Conservation (phyloP, 64 coral and sea anemone genomes). For the Pocillopora damicornis region DNA sequence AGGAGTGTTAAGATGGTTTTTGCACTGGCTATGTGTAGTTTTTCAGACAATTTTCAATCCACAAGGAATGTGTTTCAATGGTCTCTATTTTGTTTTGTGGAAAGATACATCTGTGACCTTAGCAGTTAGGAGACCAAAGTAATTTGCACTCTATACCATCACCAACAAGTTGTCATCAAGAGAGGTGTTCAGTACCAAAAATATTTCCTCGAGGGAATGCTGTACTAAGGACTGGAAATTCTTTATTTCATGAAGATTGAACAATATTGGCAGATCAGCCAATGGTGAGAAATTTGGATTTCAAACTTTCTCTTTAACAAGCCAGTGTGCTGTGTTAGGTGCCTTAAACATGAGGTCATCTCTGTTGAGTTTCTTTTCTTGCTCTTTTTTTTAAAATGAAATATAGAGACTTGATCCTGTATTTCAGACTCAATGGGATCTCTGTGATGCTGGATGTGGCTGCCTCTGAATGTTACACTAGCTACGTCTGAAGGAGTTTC, state of each 20-base stretch:
- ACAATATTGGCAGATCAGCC: slow-evolving; percentile 7
- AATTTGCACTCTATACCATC: slow-evolving; percentile 18
- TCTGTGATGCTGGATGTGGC: not conserved
- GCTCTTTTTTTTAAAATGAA: slow-evolving; percentile 12
- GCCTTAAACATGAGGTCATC: slow-evolving; percentile 49
- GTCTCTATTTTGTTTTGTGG: too few relatives aligned
- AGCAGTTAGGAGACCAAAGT: slow-evolving; percentile 12
- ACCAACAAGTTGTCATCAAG: slow-evolving; percentile 17
- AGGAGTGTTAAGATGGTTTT: too few relatives aligned
- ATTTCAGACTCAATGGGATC: slow-evolving; percentile 41
- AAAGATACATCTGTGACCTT: too few relatives aligned
- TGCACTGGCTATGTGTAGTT: too few relatives aligned
- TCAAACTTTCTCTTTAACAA: not conserved
- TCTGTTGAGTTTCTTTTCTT: slow-evolving; percentile 46
- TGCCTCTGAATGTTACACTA: not conserved
- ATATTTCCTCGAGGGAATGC: slow-evolving; percentile 25
- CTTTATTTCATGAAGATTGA: slow-evolving; percentile 35
- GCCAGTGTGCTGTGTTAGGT: slow-evolving; percentile 24
- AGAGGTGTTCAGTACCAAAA: slow-evolving; percentile 11
- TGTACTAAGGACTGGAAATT: slow-evolving; percentile 26
- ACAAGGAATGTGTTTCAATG: too few relatives aligned
- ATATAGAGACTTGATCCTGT: slow-evolving; percentile 25
- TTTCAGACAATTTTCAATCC: too few relatives aligned
- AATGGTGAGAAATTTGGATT: not conserved
- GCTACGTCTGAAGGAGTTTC: too few relatives aligned